Conservation (phyloP, 2,113 vertebrate species). For the Poecilia latipinna region DNA sequence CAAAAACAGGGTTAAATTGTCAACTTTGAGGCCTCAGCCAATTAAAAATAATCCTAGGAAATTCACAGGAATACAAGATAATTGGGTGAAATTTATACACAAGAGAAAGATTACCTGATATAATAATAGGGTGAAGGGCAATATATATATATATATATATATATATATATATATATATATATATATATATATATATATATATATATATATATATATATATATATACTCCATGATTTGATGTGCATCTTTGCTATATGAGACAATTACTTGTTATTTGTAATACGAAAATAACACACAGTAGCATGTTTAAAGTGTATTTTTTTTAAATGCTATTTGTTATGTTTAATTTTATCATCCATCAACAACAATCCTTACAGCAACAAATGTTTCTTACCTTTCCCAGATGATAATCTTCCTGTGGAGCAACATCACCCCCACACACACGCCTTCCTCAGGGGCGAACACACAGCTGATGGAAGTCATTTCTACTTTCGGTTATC, state of each 20-base stretch:
- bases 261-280: too few species aligned
- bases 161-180: not conserved
- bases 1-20: slow-evolving; percentile 4
- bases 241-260: too few species aligned
- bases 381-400: slow-evolving; percentile 48
- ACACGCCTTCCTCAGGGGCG: not conserved
- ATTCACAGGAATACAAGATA: not conserved
- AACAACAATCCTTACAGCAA: not conserved
- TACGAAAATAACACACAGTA: too few species aligned
- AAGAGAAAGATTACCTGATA: not conserved
- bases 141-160: too few species aligned
- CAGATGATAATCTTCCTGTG: not conserved
- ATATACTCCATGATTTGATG: not conserved
- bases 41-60: not conserved
- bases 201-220: too few species aligned
- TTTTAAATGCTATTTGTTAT: too few species aligned
- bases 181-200: not conserved
- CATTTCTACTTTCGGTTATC: slow-evolving; percentile 99
- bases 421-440: not conserved
- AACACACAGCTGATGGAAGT: slow-evolving; percentile 80
- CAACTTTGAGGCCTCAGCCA: not conserved
- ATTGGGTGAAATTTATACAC: not conserved
- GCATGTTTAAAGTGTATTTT: too few species aligned
- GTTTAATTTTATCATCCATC: not conserved
- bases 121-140: too few species aligned